These are phyloP conservation scores for Montipora efflorescens DNA, from an alignment of 64 coral and sea anemone species.

Conservation along the genomic window DNA sequence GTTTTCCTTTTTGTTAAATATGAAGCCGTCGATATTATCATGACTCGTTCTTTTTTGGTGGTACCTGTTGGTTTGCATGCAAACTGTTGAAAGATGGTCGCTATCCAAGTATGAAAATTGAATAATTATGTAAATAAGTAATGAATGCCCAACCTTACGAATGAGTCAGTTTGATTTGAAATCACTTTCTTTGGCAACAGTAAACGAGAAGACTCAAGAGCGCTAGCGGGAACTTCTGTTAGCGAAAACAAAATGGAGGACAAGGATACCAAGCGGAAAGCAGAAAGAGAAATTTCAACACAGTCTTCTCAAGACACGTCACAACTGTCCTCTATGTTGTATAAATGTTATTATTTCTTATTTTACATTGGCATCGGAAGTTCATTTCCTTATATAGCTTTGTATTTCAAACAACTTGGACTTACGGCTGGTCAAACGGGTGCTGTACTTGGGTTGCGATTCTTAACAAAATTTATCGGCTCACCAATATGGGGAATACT, in stretches of 20 bases:
- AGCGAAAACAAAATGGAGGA: not conserved
- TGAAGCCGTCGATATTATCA: no score
- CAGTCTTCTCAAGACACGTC: not conserved
- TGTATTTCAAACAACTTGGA: slow-evolving; percentile 87
- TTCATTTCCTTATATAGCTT: slow-evolving; percentile 68
- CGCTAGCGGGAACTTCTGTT: no score
- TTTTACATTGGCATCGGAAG: slow-evolving; percentile 76
- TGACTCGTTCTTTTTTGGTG: no score
- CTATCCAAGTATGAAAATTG: not conserved
- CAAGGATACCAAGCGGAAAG: not conserved
- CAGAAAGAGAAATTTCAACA: not conserved
- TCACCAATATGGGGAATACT: slow-evolving; percentile 71
- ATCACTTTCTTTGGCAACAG: no score
- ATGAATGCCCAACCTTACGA: not conserved
- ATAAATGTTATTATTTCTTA: slow-evolving; percentile 74
- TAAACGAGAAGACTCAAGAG: no score
- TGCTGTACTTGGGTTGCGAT: slow-evolving; percentile 54
- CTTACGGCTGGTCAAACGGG: slow-evolving; percentile 56
- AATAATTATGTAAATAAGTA: not conserved
- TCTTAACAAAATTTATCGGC: slow-evolving; percentile 56
- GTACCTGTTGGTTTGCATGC: no score
- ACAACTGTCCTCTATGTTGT: not conserved
- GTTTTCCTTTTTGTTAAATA: no score
- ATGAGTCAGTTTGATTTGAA: not conserved
- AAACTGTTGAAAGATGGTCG: no score